These are phyloP conservation scores for Rachycentron canadum DNA, from an alignment of 2,797 vertebrate species.

Conservation along the genomic window DNA sequence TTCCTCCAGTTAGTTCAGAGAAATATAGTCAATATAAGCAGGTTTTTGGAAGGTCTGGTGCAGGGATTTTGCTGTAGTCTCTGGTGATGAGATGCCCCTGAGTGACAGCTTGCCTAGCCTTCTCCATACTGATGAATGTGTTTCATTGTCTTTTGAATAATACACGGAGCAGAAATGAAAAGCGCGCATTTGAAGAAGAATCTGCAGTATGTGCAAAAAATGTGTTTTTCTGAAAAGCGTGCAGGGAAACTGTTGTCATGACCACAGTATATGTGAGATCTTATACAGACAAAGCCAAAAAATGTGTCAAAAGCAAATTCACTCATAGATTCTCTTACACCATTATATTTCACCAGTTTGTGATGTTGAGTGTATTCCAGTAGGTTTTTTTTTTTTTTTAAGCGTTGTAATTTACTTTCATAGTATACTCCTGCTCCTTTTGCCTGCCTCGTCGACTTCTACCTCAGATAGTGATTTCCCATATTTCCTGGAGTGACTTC, in stretches of 20 bases:
- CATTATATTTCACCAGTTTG: conserved; percentile 27
- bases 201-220: conserved; percentile 32
- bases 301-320: conserved; percentile 17
- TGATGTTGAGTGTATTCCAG: conserved; percentile 31
- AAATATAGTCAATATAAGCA: conserved; percentile 58
- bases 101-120: conserved; percentile 61
- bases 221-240: conserved; percentile 11
- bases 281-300: conserved; percentile 16
- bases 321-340: conserved; percentile 2
- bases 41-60: conserved; percentile 45
- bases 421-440: conserved; percentile 39
- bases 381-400: conserved; percentile 12
- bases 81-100: conserved; percentile 50
- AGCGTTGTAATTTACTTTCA: conserved; percentile 63
- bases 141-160: conserved; percentile 73
- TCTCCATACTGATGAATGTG: conserved; percentile 65
- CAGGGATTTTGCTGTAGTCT: conserved; percentile 51
- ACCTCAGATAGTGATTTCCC: conserved; percentile 66
- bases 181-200: conserved; percentile 43
- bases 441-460: conserved; percentile 42
- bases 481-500: conserved; percentile 61
- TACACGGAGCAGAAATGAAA: conserved; percentile 49
- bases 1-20: conserved; percentile 46
- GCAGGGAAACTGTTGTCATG: conserved; percentile 24
- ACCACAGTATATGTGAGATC: conserved; percentile 5